A percentile compares a stretch with the other conserved stretches of the same genome.
Evolutionary conservation across 37 sponge, comb jelly and placozoan genomes (phyloP).

Genomic region (Cliona cf. orientalis): DNA sequence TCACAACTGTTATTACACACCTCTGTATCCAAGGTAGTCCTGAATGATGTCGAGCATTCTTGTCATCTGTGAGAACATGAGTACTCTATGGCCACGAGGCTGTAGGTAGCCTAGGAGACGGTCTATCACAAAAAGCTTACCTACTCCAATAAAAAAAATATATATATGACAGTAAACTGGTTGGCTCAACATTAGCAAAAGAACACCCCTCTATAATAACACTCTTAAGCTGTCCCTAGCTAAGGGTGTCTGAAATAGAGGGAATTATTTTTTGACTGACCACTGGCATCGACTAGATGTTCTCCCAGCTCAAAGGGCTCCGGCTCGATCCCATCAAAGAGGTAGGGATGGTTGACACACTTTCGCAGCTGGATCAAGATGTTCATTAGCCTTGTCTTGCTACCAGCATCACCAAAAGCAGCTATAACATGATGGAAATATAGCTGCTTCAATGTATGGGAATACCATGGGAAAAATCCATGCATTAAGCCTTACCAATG

Average conservation of each 20-base stretch:
- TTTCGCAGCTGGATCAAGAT: constrained; percentile 86
- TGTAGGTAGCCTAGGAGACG: constrained; percentile 66
- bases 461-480: not conserved
- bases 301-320: constrained; percentile 95
- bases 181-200: too few species aligned
- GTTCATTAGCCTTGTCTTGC: constrained; percentile 82
- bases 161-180: too few species aligned
- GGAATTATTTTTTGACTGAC: constrained; percentile 30
- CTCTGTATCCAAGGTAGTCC: constrained; percentile 84
- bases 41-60: constrained; percentile 90
- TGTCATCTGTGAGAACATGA: constrained; percentile 94
- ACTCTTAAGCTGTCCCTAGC: not conserved
- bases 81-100: constrained; percentile 73
- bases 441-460: not conserved
- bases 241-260: not conserved
- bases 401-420: constrained; percentile 69
- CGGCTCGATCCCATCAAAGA: constrained; percentile 93
- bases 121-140: constrained; percentile 76
- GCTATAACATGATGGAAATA: constrained; percentile 5
- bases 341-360: constrained; percentile 95
- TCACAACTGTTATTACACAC: too few species aligned
- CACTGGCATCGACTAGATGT: constrained; percentile 84
- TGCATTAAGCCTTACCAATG: constrained; percentile 35
- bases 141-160: constrained; percentile 16
- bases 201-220: too few species aligned